Evolutionary conservation across 2,888 invertebrate species (phyloP).

Genomic region (Drosophila cracens): DNA sequence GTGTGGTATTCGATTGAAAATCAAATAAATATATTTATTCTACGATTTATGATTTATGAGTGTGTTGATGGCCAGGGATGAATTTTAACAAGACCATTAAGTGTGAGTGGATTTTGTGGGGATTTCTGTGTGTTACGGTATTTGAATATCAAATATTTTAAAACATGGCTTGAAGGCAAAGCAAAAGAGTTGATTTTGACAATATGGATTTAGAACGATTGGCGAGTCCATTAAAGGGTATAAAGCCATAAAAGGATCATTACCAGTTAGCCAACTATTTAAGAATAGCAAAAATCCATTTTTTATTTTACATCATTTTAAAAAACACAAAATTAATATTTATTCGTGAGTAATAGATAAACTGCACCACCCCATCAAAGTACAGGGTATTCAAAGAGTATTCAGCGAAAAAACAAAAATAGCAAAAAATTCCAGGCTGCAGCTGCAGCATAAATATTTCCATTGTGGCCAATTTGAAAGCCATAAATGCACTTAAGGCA

Average conservation of each 20-base stretch:
- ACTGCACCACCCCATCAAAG: neutral
- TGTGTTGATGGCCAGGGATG: neutral
- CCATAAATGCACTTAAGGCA: conserved; percentile 5
- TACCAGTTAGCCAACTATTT: neutral
- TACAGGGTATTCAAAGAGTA: neutral
- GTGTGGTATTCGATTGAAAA: conserved; percentile 18
- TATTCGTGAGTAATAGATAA: neutral
- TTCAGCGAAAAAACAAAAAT: neutral
- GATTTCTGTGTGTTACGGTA: neutral
- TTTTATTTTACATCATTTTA: neutral
- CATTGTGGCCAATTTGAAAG: conserved; percentile 8
- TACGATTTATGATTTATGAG: neutral
- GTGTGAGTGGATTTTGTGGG: neutral
- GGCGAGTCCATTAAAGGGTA: neutral
- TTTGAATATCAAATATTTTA: neutral
- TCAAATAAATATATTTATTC: conserved; percentile 12
- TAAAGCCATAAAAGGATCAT: neutral
- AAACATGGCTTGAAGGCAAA: neutral
- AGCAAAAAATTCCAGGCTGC: neutral
- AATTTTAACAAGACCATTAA: conserved; percentile 7
- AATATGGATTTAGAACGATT: neutral
- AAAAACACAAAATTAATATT: neutral
- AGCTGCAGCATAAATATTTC: conserved; percentile 9
- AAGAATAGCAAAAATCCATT: neutral
- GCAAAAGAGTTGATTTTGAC: neutral